Percentiles rank a stretch among this genome's conserved stretches.
These are phyloP conservation scores for Hozukius guyotensis DNA, from an alignment of 2,797 vertebrate genomes.

Conservation along the genomic window DNA sequence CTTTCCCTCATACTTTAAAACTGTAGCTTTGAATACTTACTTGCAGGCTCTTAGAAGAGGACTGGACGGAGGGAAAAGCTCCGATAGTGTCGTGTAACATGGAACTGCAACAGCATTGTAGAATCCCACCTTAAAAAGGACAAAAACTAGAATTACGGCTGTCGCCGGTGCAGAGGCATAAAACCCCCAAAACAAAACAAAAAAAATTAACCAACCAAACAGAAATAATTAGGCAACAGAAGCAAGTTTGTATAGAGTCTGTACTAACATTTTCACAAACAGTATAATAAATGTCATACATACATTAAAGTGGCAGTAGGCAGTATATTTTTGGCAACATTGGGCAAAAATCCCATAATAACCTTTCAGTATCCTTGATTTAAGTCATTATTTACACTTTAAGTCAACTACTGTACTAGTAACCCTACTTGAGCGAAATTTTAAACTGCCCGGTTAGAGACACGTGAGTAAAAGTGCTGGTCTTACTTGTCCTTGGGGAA, in stretches of 20 bases:
- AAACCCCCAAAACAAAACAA: too few species aligned
- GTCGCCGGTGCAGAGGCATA: too few species aligned
- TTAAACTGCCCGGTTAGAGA: background rate
- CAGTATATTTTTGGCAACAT: too few species aligned
- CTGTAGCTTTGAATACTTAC: constrained; percentile 73
- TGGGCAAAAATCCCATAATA: too few species aligned
- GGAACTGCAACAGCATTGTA: constrained; percentile 97
- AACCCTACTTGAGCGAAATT: background rate
- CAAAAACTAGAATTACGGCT: background rate
- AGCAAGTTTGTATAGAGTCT: background rate
- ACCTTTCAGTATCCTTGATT: background rate
- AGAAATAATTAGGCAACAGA: background rate
- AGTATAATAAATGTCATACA: background rate
- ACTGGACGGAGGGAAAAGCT: constrained; percentile 91
- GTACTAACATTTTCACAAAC: background rate
- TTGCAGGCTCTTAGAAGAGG: constrained; percentile 94
- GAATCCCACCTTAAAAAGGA: constrained; percentile 90
- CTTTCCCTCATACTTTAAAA: background rate
- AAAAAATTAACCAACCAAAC: background rate
- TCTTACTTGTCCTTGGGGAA: constrained; percentile 96
- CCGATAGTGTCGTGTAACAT: constrained; percentile 92
- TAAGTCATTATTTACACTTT: background rate
- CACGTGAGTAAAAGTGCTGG: background rate
- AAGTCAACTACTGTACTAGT: background rate
- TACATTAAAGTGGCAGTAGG: background rate